Percentiles rank a stretch among this genome's conserved stretches.
phyloP scores from a whole-genome alignment of 2,113 vertebrate species.

The Rhinopomastus cyanomelas region DNA sequence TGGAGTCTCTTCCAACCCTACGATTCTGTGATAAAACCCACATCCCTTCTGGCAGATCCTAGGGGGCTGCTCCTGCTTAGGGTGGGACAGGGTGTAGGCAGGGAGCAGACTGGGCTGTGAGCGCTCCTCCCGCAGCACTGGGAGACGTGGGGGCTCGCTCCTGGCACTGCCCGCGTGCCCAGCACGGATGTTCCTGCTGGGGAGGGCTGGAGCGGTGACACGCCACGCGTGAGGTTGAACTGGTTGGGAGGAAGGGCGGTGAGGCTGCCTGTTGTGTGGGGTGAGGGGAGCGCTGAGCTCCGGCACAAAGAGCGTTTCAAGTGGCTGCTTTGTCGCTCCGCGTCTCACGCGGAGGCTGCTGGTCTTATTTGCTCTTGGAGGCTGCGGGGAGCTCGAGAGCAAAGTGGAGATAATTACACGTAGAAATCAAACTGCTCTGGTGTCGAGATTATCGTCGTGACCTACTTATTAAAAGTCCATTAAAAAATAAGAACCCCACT shows the following conservation, averaged over 20 bases:
- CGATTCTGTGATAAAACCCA: no score
- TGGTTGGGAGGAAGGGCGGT: not conserved
- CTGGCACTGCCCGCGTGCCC: rapidly evolving
- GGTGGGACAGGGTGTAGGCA: not conserved
- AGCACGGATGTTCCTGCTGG: not conserved
- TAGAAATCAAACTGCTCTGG: conserved; percentile 5
- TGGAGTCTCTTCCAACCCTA: no score
- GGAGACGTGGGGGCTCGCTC: rapidly evolving
- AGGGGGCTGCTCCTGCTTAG: not conserved
- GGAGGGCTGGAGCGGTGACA: not conserved
- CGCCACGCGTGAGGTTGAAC: not conserved
- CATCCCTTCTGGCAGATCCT: no score
- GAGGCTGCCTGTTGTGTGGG: not conserved
- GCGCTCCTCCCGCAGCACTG: no score
- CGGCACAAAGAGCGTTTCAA: not conserved
- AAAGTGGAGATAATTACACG: conserved; percentile 14
- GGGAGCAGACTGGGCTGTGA: not conserved
- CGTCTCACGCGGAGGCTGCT: conserved; percentile 36
- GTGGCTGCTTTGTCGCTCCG: not conserved
- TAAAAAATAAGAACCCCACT: conserved; percentile 57
- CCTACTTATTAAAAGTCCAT: conserved; percentile 66
- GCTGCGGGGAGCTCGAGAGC: not conserved
- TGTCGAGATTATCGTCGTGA: conserved; percentile 54
- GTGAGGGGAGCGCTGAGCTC: not conserved
- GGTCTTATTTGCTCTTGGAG: conserved; percentile 42